These are phyloP conservation scores for Ptychobarbus kaznakovi DNA, from an alignment of 2,797 vertebrate genomes.

Conservation along the genomic window DNA sequence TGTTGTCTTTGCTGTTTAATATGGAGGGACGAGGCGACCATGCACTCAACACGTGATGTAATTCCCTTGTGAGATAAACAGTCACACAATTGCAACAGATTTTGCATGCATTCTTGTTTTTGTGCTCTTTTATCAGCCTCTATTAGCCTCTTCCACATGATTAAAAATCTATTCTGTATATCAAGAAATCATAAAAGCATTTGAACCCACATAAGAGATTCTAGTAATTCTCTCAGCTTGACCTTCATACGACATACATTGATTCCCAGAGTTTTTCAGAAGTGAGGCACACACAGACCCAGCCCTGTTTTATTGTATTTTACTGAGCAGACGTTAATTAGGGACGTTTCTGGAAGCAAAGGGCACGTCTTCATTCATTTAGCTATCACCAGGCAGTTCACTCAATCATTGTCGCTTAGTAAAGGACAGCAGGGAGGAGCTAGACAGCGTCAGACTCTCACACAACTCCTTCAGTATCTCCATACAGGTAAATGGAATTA, in stretches of 20 bases:
- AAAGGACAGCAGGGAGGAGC: conserved; percentile 34
- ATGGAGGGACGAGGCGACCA: conserved; percentile 72
- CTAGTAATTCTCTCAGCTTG: conserved; percentile 17
- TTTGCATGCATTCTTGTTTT: not conserved
- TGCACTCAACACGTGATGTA: conserved; percentile 80
- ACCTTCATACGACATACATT: conserved; percentile 40
- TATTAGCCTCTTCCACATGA: not conserved
- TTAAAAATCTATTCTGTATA: not conserved
- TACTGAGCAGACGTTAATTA: conserved; percentile 26
- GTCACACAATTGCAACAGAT: not conserved
- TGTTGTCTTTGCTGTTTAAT: conserved; percentile 68
- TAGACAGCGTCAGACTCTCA: conserved; percentile 60
- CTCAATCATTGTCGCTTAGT: conserved; percentile 43
- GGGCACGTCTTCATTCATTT: conserved; percentile 38
- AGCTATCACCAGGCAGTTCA: conserved; percentile 33
- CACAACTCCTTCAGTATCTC: conserved; percentile 64
- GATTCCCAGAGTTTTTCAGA: conserved; percentile 14
- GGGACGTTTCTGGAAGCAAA: conserved; percentile 37
- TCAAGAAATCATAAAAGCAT: conserved; percentile 10
- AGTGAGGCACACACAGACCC: not conserved
- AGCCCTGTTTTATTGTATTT: conserved; percentile 20
- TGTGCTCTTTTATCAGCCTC: not conserved
- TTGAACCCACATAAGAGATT: not conserved
- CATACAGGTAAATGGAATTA: conserved; percentile 72
- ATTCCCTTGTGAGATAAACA: conserved; percentile 43